phyloP scores from a whole-genome alignment of 2,797 vertebrate species.

The Threskiornis aethiopicus region DNA sequence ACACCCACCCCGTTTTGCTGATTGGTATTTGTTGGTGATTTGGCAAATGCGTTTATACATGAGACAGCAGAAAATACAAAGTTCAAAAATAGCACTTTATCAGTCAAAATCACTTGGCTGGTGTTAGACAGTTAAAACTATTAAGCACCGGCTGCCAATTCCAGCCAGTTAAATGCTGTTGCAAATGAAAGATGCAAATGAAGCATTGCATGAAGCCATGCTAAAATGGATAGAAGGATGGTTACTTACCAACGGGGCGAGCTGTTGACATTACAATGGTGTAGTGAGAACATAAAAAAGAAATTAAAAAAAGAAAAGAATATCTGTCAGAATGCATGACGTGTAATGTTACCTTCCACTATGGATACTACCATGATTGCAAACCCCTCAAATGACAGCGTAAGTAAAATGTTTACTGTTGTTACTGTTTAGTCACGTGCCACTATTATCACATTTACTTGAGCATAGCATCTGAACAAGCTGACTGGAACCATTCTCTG shows the following conservation, averaged over 20 bases:
- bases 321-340: constrained; percentile 94
- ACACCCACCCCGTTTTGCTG: background rate
- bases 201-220: constrained; percentile 82
- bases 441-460: constrained; percentile 42
- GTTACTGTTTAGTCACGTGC: constrained; percentile 12
- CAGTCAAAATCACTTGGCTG: constrained; percentile 18
- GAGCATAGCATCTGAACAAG: constrained; percentile 15
- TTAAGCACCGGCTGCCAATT: background rate
- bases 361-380: constrained; percentile 75
- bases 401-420: constrained; percentile 29
- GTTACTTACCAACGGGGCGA: constrained; percentile 98
- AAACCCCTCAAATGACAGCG: constrained; percentile 61
- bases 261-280: constrained; percentile 98
- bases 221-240: constrained; percentile 91
- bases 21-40: background rate
- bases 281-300: constrained; percentile 89
- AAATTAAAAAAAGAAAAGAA: constrained; percentile 85
- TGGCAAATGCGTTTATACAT: background rate
- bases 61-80: constrained; percentile 28
- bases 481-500: background rate
- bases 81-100: constrained; percentile 16
- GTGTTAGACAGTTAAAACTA: constrained; percentile 38
- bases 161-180: constrained; percentile 59
- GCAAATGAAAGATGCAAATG: constrained; percentile 72
- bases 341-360: constrained; percentile 82